Evolutionary conservation across 2,888 invertebrate species (phyloP).

Genomic region (Lamellibrachia satsuma): DNA sequence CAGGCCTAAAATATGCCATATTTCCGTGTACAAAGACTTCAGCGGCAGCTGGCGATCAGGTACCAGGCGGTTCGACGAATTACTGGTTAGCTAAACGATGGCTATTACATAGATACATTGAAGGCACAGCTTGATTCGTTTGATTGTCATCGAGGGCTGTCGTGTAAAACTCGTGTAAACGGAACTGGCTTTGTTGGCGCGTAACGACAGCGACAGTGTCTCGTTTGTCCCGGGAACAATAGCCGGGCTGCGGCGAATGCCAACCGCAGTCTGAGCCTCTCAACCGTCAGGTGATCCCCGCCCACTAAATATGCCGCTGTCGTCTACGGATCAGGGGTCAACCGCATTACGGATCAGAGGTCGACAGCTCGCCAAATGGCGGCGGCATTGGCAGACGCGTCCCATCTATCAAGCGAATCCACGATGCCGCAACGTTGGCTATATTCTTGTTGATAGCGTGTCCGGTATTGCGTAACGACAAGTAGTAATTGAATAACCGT

Average conservation of each 20-base stretch:
- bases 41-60: not conserved
- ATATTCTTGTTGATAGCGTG: not conserved
- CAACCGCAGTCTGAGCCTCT: not conserved
- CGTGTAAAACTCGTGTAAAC: not conserved
- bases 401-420: not conserved
- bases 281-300: not conserved
- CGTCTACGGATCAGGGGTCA: conserved; percentile 6
- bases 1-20: not conserved
- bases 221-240: not conserved
- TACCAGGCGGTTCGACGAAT: not conserved
- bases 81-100: not conserved
- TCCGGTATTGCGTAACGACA: not conserved
- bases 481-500: not conserved
- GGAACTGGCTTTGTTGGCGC: not conserved
- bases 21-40: not conserved
- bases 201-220: not conserved
- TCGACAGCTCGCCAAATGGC: not conserved
- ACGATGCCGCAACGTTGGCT: not conserved
- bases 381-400: not conserved
- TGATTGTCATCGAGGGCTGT: not conserved
- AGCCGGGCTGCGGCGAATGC: not conserved
- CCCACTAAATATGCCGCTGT: not conserved
- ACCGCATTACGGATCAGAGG: not conserved
- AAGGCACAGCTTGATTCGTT: not conserved
- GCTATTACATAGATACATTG: not conserved